phyloP scores from a whole-genome alignment of 2,113 vertebrate species.

The Riparia riparia region DNA sequence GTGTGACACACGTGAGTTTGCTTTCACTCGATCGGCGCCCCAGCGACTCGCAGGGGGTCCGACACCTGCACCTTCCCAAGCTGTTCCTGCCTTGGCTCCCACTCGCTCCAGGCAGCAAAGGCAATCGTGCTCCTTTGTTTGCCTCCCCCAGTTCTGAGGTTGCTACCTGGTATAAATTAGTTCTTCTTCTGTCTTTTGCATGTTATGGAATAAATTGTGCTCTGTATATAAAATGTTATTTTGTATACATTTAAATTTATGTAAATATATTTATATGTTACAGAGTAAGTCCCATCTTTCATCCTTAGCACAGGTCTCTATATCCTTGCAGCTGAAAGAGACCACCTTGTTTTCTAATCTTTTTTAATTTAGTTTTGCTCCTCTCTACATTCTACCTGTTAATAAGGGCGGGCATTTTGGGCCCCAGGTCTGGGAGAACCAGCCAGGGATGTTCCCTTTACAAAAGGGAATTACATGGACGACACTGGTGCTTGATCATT shows the following conservation, averaged over 20 bases:
- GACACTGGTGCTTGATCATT: background rate
- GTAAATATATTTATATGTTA: too few relatives aligned
- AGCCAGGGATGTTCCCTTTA: background rate
- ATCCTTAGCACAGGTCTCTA: accelerated
- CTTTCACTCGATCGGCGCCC: background rate
- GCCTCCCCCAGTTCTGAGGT: background rate
- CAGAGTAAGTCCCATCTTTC: background rate
- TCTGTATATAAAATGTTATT: too few relatives aligned
- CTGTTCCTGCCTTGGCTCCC: background rate
- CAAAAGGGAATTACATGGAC: background rate
- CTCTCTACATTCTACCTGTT: accelerated
- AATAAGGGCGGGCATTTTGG: background rate
- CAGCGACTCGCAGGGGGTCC: background rate
- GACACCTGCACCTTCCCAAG: background rate
- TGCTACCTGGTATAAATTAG: background rate
- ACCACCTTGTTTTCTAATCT: accelerated
- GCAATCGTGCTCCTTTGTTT: background rate
- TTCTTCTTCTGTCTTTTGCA: background rate
- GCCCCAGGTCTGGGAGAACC: background rate
- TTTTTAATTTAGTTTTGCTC: background rate
- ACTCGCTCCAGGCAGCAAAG: background rate
- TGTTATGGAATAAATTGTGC: too few relatives aligned
- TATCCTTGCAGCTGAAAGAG: background rate
- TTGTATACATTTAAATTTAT: too few relatives aligned
- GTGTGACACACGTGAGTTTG: accelerated